phyloP scores from a whole-genome alignment of 35 echinoderm and acorn worm species.

The Hemicentrotus pulcherrimus region DNA sequence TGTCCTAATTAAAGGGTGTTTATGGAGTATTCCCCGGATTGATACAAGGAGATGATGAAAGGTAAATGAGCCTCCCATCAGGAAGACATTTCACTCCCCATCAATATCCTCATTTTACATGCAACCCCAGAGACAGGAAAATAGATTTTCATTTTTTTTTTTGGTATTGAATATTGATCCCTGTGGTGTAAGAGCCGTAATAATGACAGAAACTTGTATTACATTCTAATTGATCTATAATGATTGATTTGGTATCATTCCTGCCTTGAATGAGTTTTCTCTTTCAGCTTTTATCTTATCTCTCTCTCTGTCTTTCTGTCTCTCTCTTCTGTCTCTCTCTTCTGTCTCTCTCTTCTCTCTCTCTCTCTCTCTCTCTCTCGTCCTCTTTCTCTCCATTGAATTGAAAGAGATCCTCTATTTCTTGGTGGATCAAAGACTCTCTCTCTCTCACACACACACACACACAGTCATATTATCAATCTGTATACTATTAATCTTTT shows the following conservation, averaged over 20 bases:
- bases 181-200: neutral
- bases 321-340: neutral
- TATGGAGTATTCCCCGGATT: neutral
- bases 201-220: neutral
- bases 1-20: slow-evolving; percentile 18
- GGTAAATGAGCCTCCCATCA: neutral
- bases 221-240: slow-evolving; percentile 29
- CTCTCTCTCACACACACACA: too few species aligned
- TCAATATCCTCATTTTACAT: neutral
- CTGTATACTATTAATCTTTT: neutral
- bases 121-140: neutral
- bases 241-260: neutral
- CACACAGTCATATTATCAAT: neutral
- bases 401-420: neutral
- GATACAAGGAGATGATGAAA: neutral
- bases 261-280: neutral
- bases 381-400: neutral
- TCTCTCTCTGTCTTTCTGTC: neutral
- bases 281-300: slow-evolving; percentile 11
- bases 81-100: neutral
- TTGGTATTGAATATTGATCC: neutral
- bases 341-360: neutral
- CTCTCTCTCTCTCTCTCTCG: neutral
- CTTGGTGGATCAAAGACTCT: neutral
- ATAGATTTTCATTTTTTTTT: neutral